These are phyloP conservation scores for Neosalanx taihuensis DNA, from an alignment of 2,797 vertebrate genomes.

Conservation along the genomic window DNA sequence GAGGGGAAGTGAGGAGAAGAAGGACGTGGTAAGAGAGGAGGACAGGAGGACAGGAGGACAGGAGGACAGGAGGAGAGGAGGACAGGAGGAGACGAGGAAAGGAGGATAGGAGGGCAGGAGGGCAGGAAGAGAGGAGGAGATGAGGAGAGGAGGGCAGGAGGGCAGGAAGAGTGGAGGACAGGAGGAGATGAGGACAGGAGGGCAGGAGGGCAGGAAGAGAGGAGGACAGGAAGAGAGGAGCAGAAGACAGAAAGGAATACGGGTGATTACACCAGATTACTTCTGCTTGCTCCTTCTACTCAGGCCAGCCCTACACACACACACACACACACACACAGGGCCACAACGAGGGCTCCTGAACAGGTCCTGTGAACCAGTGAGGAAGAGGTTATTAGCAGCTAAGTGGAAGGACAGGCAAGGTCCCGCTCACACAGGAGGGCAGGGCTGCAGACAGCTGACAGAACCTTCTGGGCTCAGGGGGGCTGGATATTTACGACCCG, in stretches of 20 bases:
- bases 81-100: not conserved
- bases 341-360: not conserved
- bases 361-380: conserved; percentile 28
- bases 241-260: conserved; percentile 11
- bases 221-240: conserved; percentile 5
- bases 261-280: conserved; percentile 53
- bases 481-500: conserved; percentile 1
- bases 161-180: conserved; percentile 11
- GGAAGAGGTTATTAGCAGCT: conserved; percentile 47
- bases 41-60: too few relatives aligned
- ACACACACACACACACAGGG: conserved; percentile 12
- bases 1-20: too few relatives aligned
- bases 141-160: conserved; percentile 9
- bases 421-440: conserved; percentile 1
- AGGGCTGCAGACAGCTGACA: conserved; percentile 7
- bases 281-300: conserved; percentile 41
- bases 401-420: conserved; percentile 30
- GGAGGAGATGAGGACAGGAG: conserved; percentile 30
- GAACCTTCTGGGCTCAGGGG: not conserved
- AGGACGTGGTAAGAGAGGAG: not conserved
- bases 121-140: not conserved
- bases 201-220: not conserved
- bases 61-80: not conserved
- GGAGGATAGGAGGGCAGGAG: conserved; percentile 8
- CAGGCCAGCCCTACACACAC: conserved; percentile 14